phyloP scores from a whole-genome alignment of 1,140 invertebrate genomes.

The Bombus balteatus region DNA sequence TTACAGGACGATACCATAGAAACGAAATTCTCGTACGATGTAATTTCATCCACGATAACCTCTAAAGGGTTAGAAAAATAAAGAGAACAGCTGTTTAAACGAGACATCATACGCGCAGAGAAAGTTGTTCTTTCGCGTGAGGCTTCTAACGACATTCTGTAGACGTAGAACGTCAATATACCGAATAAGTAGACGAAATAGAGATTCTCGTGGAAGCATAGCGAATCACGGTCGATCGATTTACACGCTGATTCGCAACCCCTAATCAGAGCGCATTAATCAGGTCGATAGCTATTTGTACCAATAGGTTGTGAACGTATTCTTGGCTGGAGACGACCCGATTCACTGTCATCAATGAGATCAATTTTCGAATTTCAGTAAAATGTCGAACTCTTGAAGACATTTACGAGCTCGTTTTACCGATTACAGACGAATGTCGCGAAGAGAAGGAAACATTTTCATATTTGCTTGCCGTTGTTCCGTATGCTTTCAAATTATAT shows the following conservation, averaged over 20 bases:
- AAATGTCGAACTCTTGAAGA: neutral
- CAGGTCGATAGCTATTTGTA: slow-evolving; percentile 42
- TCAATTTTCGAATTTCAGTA: neutral
- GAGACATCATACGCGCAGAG: neutral
- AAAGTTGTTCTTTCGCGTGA: neutral
- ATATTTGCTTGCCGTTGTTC: too few species aligned
- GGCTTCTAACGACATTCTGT: slow-evolving; percentile 30
- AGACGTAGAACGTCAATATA: slow-evolving; percentile 40
- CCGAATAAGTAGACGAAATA: slow-evolving; percentile 19
- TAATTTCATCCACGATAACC: too few species aligned
- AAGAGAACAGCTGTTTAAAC: neutral
- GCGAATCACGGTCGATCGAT: slow-evolving; percentile 50
- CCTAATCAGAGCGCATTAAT: slow-evolving; percentile 44
- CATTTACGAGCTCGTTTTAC: neutral
- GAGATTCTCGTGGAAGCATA: slow-evolving; percentile 23
- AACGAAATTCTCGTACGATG: too few species aligned
- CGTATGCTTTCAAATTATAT: neutral
- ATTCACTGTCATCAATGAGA: neutral
- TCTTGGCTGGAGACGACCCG: neutral
- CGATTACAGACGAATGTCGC: neutral
- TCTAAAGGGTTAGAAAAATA: neutral
- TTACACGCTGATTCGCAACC: slow-evolving; percentile 19
- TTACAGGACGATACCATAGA: too few species aligned
- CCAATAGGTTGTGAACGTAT: neutral
- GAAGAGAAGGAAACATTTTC: too few species aligned